Evolutionary conservation across 2,797 vertebrate species (phyloP), one percentile per base, ranked within the genome.

Genomic region (Pangasius sanitwongsei): DNA sequence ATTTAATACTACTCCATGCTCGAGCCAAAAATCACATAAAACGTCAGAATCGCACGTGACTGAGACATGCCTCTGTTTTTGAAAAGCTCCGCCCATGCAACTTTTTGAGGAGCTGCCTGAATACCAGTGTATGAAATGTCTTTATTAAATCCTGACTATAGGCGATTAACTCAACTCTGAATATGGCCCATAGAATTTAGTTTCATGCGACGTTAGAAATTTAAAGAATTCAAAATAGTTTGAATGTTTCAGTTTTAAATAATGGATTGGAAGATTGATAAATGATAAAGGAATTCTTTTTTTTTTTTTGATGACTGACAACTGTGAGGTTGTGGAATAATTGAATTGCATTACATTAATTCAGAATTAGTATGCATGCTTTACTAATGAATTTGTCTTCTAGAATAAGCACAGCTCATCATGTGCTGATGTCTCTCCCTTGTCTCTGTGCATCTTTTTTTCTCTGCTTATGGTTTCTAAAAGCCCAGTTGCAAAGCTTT

Each of bases 381-480:
- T 28, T 20, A 28, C 70, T 48, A 48, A 86, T 13, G 28, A 61
- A 63, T 63, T 59, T 23, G 63, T 61, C 16, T 44, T 48, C 37
- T 48, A 20, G 48, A 87, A 87, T 80, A 53, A 80, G n/a, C 77
- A 44, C 23, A 8, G 20, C 25, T 86, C 25, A 28, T 37, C 7
- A 11, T 67, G 82, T 70, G 2, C 50, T 55, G 37, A 16, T 44
- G 55, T 65, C 77, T 83, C 41, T 88, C 67, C 25, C 67, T 65
- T 25, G 18, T 74, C 67, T 57, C 55, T 61, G 81, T 63, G 34
- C 4, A 2, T 83, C 6, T 15, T 48, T 28, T 48, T 44, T 53
- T 78, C 61, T 57, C 34, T 34, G 12, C 65, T n/a, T 82, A n/a
- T 57, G n/a, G 34, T 67, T 87, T 63, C 55, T 77, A n/a, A 78